A percentile compares a stretch with the other conserved stretches of the same genome.
phyloP scores from a whole-genome alignment of 2,113 vertebrate species.

The Probosciger aterrimus region DNA sequence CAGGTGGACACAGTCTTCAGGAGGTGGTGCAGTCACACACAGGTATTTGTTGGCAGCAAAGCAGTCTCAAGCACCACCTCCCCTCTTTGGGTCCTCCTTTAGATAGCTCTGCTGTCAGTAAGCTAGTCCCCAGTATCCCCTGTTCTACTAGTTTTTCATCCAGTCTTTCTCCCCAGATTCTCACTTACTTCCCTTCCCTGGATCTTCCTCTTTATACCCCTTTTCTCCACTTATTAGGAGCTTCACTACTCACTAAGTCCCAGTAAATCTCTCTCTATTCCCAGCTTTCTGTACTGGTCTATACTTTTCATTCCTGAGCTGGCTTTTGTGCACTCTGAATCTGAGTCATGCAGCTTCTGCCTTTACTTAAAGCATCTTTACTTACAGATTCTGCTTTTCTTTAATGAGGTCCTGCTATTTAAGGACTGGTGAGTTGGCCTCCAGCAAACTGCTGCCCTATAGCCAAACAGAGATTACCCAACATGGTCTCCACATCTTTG shows the following conservation, averaged over 20 bases:
- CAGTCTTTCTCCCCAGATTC: neutral
- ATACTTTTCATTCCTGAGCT: neutral
- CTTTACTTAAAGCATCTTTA: neutral
- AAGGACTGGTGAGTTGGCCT: neutral
- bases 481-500: neutral
- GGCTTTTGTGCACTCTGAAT: accelerated
- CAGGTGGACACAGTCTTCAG: neutral
- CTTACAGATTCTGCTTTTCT: neutral
- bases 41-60: neutral
- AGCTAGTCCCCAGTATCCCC: neutral
- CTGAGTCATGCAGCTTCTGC: neutral
- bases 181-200: neutral
- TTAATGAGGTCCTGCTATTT: neutral
- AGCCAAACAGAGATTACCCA: neutral
- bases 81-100: neutral
- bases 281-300: neutral
- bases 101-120: neutral
- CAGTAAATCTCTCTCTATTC: neutral
- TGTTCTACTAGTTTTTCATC: neutral
- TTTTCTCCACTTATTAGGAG: neutral
- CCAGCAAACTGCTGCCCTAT: neutral
- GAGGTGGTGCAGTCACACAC: neutral
- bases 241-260: neutral
- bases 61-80: neutral
- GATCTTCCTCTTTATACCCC: neutral